Evolutionary conservation across 2,113 vertebrate species (phyloP).

Genomic region (Platichthys stellatus): DNA sequence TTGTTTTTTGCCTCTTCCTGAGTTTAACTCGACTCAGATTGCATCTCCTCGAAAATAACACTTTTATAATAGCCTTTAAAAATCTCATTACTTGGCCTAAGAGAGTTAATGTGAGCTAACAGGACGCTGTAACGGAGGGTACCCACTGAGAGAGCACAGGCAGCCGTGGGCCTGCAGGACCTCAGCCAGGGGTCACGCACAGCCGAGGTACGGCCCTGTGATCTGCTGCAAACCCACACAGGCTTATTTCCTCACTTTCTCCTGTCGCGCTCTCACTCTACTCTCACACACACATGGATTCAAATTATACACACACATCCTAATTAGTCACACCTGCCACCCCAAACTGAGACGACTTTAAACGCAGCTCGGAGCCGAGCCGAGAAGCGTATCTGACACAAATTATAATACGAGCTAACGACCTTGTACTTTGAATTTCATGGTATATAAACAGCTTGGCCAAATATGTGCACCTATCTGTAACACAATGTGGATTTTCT

Average conservation of each 20-base stretch:
- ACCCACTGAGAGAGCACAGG: constrained; percentile 27
- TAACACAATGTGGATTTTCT: constrained; percentile 47
- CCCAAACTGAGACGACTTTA: constrained; percentile 44
- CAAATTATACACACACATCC: constrained; percentile 28
- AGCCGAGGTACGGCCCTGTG: constrained; percentile 29
- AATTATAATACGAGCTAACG: constrained; percentile 45
- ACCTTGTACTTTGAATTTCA: constrained; percentile 50
- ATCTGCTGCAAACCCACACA: constrained; percentile 30
- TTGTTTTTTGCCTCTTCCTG: constrained; percentile 40
- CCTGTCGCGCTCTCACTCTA: background rate
- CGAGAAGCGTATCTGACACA: constrained; percentile 45
- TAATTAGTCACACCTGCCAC: constrained; percentile 73
- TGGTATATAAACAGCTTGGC: constrained; percentile 59
- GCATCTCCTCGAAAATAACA: constrained; percentile 48
- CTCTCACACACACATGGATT: constrained; percentile 10
- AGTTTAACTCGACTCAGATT: constrained; percentile 52
- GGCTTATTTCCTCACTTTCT: constrained; percentile 14
- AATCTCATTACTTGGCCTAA: constrained; percentile 35
- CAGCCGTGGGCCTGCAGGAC: constrained; percentile 27
- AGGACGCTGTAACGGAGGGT: constrained; percentile 3
- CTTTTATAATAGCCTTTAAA: constrained; percentile 52
- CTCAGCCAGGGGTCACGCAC: constrained; percentile 30
- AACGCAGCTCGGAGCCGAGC: constrained; percentile 24
- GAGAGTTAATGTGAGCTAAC: constrained; percentile 11
- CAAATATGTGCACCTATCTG: constrained; percentile 46